phyloP scores from a whole-genome alignment of 2,888 invertebrate genomes.

The Sphecodes monilicornis region DNA sequence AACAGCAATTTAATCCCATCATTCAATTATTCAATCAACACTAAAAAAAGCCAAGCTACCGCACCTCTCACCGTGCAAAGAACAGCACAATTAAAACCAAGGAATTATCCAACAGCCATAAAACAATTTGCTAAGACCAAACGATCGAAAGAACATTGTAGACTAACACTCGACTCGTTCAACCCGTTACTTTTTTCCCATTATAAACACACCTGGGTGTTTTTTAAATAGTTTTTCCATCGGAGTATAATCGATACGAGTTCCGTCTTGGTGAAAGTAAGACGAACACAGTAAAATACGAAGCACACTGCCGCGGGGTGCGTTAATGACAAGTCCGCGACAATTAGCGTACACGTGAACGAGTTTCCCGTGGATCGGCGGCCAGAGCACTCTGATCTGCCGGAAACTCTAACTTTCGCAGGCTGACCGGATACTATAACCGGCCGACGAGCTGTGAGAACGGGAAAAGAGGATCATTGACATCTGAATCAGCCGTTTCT shows the following conservation, averaged over 20 bases:
- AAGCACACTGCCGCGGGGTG: slow-evolving; percentile 30
- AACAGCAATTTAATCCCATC: too few species aligned
- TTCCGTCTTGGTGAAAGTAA: slow-evolving; percentile 66
- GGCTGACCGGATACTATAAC: slow-evolving; percentile 58
- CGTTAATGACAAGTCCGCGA: slow-evolving; percentile 54
- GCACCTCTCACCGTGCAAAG: not conserved
- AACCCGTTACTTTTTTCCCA: not conserved
- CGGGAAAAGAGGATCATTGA: slow-evolving; percentile 47
- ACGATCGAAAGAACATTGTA: not conserved
- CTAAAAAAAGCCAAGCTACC: not conserved
- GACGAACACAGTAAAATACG: slow-evolving; percentile 21
- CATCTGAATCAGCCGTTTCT: slow-evolving; percentile 25
- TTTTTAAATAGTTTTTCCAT: slow-evolving; percentile 2
- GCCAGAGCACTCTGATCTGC: slow-evolving; percentile 36
- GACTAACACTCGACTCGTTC: not conserved
- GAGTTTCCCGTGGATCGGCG: not conserved
- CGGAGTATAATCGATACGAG: slow-evolving; percentile 46
- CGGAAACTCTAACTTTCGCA: slow-evolving; percentile 70
- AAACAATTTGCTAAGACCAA: not conserved
- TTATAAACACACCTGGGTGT: slow-evolving; percentile 14
- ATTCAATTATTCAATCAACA: not conserved
- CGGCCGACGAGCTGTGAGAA: slow-evolving; percentile 39
- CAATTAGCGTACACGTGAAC: slow-evolving; percentile 56
- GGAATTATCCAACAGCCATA: not conserved
- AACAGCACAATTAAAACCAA: not conserved